Evolutionary conservation across 1,140 invertebrate species (phyloP).

Genomic region (Platorchestia sp.): DNA sequence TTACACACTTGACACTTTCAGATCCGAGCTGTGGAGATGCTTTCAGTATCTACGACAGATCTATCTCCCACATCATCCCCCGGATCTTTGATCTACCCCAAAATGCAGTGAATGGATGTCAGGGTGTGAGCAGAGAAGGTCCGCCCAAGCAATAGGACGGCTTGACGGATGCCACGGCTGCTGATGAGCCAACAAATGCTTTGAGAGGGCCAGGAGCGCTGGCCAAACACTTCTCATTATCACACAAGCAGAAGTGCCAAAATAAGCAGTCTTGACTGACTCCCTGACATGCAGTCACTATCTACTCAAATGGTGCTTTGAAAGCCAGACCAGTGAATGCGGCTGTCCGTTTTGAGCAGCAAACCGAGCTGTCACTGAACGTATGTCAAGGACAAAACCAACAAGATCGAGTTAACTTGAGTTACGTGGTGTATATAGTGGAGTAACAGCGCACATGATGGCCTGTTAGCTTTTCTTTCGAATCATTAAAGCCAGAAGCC

Average conservation of each 20-base stretch:
- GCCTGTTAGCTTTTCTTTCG: neutral
- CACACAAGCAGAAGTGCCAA: neutral
- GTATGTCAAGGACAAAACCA: neutral
- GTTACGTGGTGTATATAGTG: neutral
- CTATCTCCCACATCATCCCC: neutral
- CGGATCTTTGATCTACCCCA: neutral
- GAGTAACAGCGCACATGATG: neutral
- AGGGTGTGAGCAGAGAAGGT: neutral
- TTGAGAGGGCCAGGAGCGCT: neutral
- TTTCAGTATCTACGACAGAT: neutral
- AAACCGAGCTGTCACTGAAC: neutral
- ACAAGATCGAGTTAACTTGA: neutral
- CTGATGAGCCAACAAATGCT: slow-evolving; percentile 42
- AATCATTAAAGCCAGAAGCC: neutral
- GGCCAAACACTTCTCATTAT: slow-evolving; percentile 4
- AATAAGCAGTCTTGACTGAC: neutral
- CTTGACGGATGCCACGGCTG: neutral
- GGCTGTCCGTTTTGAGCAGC: neutral
- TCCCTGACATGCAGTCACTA: neutral
- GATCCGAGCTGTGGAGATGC: neutral
- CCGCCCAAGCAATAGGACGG: slow-evolving; percentile 6
- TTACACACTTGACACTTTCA: neutral
- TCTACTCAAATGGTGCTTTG: neutral
- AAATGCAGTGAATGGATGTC: slow-evolving; percentile 29
- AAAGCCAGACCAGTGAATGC: neutral